phyloP scores from a whole-genome alignment of 2,888 invertebrate genomes.

The Platycheirus rosarum region DNA sequence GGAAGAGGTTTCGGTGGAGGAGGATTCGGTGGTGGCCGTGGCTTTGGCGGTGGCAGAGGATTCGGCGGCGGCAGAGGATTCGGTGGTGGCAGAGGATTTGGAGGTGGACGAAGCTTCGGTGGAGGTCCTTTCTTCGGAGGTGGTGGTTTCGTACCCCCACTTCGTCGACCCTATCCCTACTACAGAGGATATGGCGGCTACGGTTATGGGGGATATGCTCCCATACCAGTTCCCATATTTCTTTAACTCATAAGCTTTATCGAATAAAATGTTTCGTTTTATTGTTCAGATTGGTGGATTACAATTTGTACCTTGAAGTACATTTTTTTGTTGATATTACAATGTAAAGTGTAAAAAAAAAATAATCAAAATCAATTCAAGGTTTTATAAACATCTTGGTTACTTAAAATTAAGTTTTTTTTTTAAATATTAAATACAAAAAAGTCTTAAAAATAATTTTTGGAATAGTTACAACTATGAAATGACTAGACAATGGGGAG shows the following conservation, averaged over 20 bases:
- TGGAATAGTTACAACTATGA: neutral
- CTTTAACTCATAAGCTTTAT: slow-evolving; percentile 24
- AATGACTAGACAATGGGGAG: slow-evolving; percentile 52
- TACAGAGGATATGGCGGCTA: slow-evolving; percentile 31
- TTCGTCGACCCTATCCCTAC: slow-evolving; percentile 31
- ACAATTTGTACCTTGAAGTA: slow-evolving; percentile 67
- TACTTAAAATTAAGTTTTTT: slow-evolving; percentile 49
- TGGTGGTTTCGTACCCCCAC: slow-evolving; percentile 2
- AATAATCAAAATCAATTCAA: slow-evolving; percentile 10
- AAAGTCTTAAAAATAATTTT: slow-evolving; percentile 16
- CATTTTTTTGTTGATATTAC: slow-evolving; percentile 40
- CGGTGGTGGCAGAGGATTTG: slow-evolving; percentile 26
- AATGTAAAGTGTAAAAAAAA: slow-evolving; percentile 50
- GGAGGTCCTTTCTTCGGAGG: slow-evolving; percentile 2
- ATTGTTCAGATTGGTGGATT: slow-evolving; percentile 73
- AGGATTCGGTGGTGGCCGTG: slow-evolving; percentile 10
- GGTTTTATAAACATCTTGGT: slow-evolving; percentile 27
- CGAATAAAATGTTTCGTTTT: slow-evolving; percentile 56
- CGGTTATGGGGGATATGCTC: slow-evolving; percentile 20
- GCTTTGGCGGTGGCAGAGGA: no score
- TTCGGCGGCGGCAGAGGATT: slow-evolving; percentile 20
- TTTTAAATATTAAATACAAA: slow-evolving; percentile 23
- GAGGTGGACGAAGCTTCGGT: slow-evolving; percentile 24
- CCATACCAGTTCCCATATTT: slow-evolving; percentile 38
- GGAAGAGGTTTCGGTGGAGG: no score